phyloP scores from a whole-genome alignment of 1,140 invertebrate species.

The Cepaea nemoralis region DNA sequence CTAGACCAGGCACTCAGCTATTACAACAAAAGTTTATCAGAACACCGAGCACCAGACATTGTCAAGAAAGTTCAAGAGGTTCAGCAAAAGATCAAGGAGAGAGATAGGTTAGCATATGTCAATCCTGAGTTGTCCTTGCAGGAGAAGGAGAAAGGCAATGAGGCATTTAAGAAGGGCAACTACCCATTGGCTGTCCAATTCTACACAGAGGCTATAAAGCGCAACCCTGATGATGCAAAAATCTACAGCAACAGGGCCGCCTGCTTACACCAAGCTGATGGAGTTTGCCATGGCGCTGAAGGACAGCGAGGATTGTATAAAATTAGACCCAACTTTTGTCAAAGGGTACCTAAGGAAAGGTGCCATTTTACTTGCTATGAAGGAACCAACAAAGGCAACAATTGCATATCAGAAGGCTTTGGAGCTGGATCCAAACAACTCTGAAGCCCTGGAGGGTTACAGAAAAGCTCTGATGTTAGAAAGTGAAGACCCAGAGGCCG shows the following conservation, averaged over 20 bases:
- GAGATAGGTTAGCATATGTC: conserved; percentile 90
- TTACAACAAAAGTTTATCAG: conserved; percentile 96
- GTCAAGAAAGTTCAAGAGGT: conserved; percentile 72
- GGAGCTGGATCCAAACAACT: conserved; percentile 91
- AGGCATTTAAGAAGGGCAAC: conserved; percentile 85
- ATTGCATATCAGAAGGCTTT: conserved; percentile 94
- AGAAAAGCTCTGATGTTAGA: conserved; percentile 82
- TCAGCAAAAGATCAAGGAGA: conserved; percentile 86
- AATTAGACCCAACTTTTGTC: conserved; percentile 95
- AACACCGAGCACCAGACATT: conserved; percentile 93
- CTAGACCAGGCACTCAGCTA: conserved; percentile 90
- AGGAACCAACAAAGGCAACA: conserved; percentile 89
- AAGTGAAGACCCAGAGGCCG: conserved; percentile 90
- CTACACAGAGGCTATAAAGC: conserved; percentile 92
- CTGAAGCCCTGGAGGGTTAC: conserved; percentile 92
- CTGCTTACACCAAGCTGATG: conserved; percentile 96
- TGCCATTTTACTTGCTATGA: conserved; percentile 89
- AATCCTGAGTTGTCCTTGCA: conserved; percentile 93
- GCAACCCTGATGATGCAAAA: conserved; percentile 97
- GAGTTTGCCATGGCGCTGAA: conserved; percentile 97
- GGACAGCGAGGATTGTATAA: conserved; percentile 95
- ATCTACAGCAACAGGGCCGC: conserved; percentile 98
- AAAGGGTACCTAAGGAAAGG: conserved; percentile 98
- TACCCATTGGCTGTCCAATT: conserved; percentile 95
- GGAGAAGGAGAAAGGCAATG: conserved; percentile 93